These are phyloP conservation scores for Lobophora halterata DNA, from an alignment of 2,888 invertebrate genomes.

Conservation along the genomic window DNA sequence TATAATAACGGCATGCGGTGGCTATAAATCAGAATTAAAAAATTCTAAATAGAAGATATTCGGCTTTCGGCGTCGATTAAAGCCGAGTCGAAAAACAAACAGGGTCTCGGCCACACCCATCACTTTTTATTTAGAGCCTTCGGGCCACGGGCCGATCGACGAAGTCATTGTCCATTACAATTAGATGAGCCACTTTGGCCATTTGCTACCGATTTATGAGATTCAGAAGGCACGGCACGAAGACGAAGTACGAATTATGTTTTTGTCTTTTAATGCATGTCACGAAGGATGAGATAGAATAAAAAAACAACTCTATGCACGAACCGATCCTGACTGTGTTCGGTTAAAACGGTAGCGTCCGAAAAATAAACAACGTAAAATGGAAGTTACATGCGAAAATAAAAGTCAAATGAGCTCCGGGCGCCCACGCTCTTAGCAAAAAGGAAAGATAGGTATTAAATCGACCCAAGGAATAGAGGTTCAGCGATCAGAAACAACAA, in stretches of 20 bases:
- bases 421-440: constrained; percentile 36
- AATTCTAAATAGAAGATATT: constrained; percentile 58
- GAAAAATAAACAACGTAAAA: constrained; percentile 52
- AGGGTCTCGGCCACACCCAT: constrained; percentile 51
- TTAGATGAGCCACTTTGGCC: constrained; percentile 51
- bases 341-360: constrained; percentile 62
- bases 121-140: constrained; percentile 45
- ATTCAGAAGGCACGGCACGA: constrained; percentile 24
- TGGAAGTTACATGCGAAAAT: constrained; percentile 49
- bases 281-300: constrained; percentile 32
- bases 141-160: constrained; percentile 49
- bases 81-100: constrained; percentile 72
- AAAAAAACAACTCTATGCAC: constrained; percentile 54
- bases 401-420: constrained; percentile 48
- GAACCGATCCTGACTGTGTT: constrained; percentile 59
- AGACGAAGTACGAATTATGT: constrained; percentile 22
- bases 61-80: constrained; percentile 67
- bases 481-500: constrained; percentile 38
- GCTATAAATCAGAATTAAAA: constrained; percentile 77
- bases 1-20: constrained; percentile 67
- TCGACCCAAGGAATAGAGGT: constrained; percentile 42
- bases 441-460: constrained; percentile 39
- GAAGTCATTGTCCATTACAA: constrained; percentile 53
- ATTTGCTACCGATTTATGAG: constrained; percentile 53
- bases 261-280: constrained; percentile 26